Percentiles rank a stretch among this genome's conserved stretches.
Conservation (phyloP, 2,888 invertebrate species). For the Napeogenes inachia region DNA sequence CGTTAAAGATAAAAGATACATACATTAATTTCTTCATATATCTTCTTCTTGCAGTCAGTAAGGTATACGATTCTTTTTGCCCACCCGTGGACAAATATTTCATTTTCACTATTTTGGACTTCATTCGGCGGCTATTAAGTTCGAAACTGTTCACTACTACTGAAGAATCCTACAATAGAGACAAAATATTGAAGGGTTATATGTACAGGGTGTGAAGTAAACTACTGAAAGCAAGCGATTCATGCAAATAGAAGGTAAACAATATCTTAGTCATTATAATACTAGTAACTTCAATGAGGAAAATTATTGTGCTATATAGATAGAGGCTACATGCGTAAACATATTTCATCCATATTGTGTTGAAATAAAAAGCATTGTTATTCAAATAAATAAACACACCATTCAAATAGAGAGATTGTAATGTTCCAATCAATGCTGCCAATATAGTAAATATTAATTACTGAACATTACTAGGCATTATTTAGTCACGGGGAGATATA, state of each 20-base stretch:
- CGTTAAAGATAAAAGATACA: slow-evolving; percentile 4
- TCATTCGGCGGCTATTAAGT: slow-evolving; percentile 56
- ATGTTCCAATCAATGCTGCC: no score
- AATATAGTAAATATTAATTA: no score
- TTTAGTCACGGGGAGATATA: no score
- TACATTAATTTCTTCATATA: slow-evolving; percentile 82
- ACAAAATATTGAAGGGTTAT: slow-evolving; percentile 55
- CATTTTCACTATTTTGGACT: slow-evolving; percentile 75
- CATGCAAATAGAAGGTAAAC: slow-evolving; percentile 16
- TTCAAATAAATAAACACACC: no score
- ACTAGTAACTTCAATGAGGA: slow-evolving; percentile 19
- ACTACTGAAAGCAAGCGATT: slow-evolving; percentile 25
- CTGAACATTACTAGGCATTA: no score
- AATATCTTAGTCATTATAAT: slow-evolving; percentile 21
- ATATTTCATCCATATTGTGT: background rate
- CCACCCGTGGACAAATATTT: slow-evolving; percentile 79
- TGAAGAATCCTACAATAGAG: slow-evolving; percentile 47
- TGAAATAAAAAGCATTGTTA: no score
- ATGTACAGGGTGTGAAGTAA: slow-evolving; percentile 47
- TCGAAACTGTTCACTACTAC: slow-evolving; percentile 22
- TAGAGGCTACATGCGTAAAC: slow-evolving; percentile 5
- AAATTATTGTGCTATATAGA: slow-evolving; percentile 14
- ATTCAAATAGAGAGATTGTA: no score
- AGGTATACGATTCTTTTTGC: slow-evolving; percentile 79
- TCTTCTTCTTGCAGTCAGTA: slow-evolving; percentile 79